Evolutionary conservation across 2,113 vertebrate species (phyloP), one percentile per base, ranked within the genome.

Genomic region (Phyllostomus hastatus): DNA sequence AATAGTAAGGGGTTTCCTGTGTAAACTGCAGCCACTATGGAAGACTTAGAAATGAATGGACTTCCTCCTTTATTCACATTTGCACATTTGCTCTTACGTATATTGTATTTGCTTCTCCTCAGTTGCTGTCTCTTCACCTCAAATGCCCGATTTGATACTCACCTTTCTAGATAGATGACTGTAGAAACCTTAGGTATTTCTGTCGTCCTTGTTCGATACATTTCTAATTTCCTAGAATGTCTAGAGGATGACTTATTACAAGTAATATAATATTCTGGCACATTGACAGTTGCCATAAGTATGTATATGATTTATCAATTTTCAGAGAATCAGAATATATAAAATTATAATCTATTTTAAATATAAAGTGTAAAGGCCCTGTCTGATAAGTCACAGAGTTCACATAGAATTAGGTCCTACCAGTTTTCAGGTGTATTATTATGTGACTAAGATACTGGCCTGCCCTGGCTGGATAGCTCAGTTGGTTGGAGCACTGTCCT

Each of bases 251-350:
- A 88, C 57, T 91, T 90, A 69, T 91, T 91, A 16, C 48, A 81
- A 81, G 64, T 66, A 80, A 80, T 57, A 41, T 50, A 96, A 78
- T 88, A 80, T 46, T 50, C 22, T 79, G 73, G 52, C 20, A 88
- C 41, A 35, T 26, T 20, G 46, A 70, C 50, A 69, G n/a, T 76
- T 94, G 41, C 52, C 79, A 5, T 50, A 57, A 59, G 50, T 64
- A 16, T 43, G 20, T 69, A 43, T 33, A 73, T 54, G 46, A 86
- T 31, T 79, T 87, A 5, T 73, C 35, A 76, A 11, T 87, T 96
- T 92, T 95, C 28, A 38, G 79, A 75, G 48, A 88, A 61, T 84
- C 76, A 75, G 61, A 88, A 57, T 83, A 69, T 38, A 46, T 96
- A 76, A 64, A 90, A 90, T 90, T 59, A 28, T 1, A 41, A 15